Evolutionary conservation across 2,113 vertebrate genomes (phyloP).

Genomic region (Platysternon megacephalum): DNA sequence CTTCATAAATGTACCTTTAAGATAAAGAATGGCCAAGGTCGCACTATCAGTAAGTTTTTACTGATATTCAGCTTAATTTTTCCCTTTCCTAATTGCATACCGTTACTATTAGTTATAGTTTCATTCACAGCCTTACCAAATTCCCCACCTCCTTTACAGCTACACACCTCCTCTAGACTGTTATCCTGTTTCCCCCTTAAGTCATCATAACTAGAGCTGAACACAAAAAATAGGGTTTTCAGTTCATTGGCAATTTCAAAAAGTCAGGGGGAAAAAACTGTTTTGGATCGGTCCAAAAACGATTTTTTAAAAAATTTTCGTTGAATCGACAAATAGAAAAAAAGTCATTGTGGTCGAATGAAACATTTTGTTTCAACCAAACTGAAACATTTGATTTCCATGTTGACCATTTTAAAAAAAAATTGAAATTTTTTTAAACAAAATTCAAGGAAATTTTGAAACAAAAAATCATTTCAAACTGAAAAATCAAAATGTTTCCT

Average conservation of each 20-base stretch:
- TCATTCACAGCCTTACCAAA: not conserved
- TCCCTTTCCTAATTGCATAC: not conserved
- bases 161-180: not conserved
- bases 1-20: not conserved
- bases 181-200: not conserved
- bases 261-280: not conserved
- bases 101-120: not conserved
- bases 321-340: not conserved
- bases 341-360: not conserved
- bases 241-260: not conserved
- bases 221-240: no score
- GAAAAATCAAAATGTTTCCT: not conserved
- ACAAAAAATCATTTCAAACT: not conserved
- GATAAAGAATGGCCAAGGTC: not conserved
- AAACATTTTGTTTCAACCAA: not conserved
- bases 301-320: not conserved
- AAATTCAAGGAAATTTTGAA: not conserved
- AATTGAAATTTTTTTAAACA: not conserved
- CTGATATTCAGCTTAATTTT: not conserved
- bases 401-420: not conserved
- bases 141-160: not conserved
- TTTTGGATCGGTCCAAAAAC: not conserved
- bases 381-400: not conserved
- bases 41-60: not conserved
- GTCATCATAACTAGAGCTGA: not conserved